These are phyloP conservation scores for Oxyruncus cristatus DNA, from an alignment of 2,113 vertebrate species.

Conservation along the genomic window DNA sequence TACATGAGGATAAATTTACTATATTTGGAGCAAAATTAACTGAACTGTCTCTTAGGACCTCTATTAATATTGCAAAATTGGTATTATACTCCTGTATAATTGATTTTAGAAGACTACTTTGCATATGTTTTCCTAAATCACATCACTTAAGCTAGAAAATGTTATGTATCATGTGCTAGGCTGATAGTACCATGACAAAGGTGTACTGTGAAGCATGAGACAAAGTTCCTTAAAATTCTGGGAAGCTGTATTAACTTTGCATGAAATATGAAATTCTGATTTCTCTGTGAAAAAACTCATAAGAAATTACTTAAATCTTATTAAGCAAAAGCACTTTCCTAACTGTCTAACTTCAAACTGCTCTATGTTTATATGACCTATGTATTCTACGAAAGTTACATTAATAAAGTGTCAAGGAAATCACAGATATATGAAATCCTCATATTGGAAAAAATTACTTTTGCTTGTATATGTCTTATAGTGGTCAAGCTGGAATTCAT, in stretches of 20 bases:
- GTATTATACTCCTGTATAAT: constrained; percentile 72
- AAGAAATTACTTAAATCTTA: not conserved
- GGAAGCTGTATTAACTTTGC: not conserved
- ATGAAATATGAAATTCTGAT: not conserved
- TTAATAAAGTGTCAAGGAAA: not conserved
- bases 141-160: constrained; percentile 39
- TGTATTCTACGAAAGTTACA: not conserved
- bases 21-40: constrained; percentile 76
- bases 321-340: not conserved
- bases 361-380: not conserved
- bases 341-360: not conserved
- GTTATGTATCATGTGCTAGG: not conserved
- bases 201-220: not conserved
- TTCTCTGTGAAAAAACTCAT: not conserved
- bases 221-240: not conserved
- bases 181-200: not conserved
- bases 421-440: not conserved
- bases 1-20: constrained; percentile 73
- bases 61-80: constrained; percentile 75
- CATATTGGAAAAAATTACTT: not conserved
- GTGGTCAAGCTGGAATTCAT: not conserved
- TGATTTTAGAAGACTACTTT: constrained; percentile 69
- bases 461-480: not conserved
- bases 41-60: constrained; percentile 62
- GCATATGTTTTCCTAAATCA: constrained; percentile 60